A percentile compares a stretch with the other conserved stretches of the same genome.
These are phyloP conservation scores for Mycteria americana DNA, from an alignment of 2,797 vertebrate species.

Conservation along the genomic window DNA sequence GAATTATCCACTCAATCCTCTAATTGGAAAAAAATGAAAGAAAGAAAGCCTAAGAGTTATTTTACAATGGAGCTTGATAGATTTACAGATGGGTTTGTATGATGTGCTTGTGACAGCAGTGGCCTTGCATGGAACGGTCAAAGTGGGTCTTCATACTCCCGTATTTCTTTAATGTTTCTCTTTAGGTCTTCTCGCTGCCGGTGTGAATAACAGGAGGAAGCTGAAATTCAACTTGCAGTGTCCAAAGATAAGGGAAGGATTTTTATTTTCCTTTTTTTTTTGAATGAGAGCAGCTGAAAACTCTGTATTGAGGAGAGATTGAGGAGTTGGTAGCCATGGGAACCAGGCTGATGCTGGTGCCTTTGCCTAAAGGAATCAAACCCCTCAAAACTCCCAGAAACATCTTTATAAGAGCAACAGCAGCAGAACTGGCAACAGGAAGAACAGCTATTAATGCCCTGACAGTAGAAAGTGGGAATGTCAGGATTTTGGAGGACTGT, in stretches of 20 bases:
- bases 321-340: constrained; percentile 51
- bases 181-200: not conserved
- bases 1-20: not conserved
- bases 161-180: not conserved
- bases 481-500: not conserved
- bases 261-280: not conserved
- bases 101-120: not conserved
- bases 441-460: not conserved
- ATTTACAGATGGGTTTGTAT: not conserved
- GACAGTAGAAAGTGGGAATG: not conserved
- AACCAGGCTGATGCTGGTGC: constrained; percentile 22
- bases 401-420: not conserved
- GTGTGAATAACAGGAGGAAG: not conserved
- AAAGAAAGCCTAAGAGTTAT: not conserved
- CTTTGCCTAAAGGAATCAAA: constrained; percentile 41
- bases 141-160: not conserved
- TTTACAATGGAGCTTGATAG: not conserved
- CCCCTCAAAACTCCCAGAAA: not conserved
- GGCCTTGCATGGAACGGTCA: not conserved
- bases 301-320: not conserved
- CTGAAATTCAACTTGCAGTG: not conserved
- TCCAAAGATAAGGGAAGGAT: not conserved
- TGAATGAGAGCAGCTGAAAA: not conserved
- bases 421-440: not conserved
- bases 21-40: not conserved